phyloP scores from a whole-genome alignment of 35 echinoderm and acorn worm species.

The Ptychodera flava region DNA sequence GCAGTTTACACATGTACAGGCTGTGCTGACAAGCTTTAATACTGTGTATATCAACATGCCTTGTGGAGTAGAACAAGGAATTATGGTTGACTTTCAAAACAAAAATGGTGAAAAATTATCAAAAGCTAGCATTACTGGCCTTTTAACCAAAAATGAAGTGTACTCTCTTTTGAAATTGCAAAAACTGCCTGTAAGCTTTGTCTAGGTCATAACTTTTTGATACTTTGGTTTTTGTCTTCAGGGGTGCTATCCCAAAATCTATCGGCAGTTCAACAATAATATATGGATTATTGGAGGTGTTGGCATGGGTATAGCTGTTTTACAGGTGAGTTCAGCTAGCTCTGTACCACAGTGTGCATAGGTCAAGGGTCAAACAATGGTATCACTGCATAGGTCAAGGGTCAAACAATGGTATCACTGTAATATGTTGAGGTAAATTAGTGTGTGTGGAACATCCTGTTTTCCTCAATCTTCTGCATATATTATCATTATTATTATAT shows the following conservation, averaged over 20 bases:
- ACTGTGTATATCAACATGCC: too few relatives aligned
- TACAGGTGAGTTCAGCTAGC: constrained; percentile 50
- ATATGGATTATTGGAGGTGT: constrained; percentile 95
- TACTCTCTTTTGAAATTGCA: too few relatives aligned
- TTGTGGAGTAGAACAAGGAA: too few relatives aligned
- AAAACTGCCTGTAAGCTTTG: too few relatives aligned
- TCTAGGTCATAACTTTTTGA: too few relatives aligned
- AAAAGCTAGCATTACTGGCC: too few relatives aligned
- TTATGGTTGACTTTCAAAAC: too few relatives aligned
- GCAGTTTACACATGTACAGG: too few relatives aligned
- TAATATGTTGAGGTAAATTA: background rate
- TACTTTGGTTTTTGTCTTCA: too few relatives aligned
- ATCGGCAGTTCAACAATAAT: constrained; percentile 49
- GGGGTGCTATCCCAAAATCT: constrained; percentile 81
- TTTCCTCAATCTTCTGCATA: background rate
- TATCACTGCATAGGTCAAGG: background rate
- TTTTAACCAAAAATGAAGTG: too few relatives aligned
- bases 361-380: background rate
- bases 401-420: background rate
- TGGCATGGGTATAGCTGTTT: constrained; percentile 74
- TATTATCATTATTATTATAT: background rate
- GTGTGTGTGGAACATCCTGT: background rate
- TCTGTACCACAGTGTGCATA: background rate
- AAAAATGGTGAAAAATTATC: too few relatives aligned
- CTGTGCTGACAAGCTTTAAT: too few relatives aligned